A percentile compares a stretch with the other conserved stretches of the same genome.
Evolutionary conservation across 2,888 invertebrate species (phyloP).

Genomic region (Lasioglossum zephyrum): DNA sequence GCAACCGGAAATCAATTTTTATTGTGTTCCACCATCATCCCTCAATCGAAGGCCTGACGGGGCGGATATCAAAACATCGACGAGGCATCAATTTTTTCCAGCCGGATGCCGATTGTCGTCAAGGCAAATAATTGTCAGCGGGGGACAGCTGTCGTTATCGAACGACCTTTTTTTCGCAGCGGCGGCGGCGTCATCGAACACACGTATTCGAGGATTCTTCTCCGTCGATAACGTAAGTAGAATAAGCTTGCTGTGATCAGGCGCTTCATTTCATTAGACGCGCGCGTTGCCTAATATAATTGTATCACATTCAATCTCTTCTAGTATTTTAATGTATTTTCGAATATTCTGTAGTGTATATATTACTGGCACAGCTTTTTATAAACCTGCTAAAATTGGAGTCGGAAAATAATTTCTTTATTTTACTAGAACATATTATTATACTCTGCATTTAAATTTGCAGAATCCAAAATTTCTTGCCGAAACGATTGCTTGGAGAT

Average conservation of each 20-base stretch:
- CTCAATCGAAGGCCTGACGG: conserved; percentile 10
- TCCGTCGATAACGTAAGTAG: background rate
- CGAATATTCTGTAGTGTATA: background rate
- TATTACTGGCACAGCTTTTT: background rate
- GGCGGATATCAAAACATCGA: conserved; percentile 35
- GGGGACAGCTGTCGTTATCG: conserved; percentile 41
- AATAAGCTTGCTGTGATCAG: background rate
- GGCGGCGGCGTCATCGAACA: background rate
- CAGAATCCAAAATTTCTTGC: background rate
- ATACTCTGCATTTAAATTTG: background rate
- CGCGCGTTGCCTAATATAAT: background rate
- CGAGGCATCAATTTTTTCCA: conserved; percentile 40
- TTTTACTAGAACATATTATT: background rate
- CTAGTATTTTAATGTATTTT: background rate
- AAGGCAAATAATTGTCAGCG: conserved; percentile 44
- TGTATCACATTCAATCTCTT: background rate
- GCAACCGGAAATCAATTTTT: conserved; percentile 27
- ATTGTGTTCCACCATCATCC: background rate
- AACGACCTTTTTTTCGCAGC: conserved; percentile 39
- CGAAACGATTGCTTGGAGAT: background rate
- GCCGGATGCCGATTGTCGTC: conserved; percentile 30
- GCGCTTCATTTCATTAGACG: background rate
- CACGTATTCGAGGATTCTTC: background rate
- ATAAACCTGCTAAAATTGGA: background rate
- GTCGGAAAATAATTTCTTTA: background rate